Conservation (phyloP, 2,797 vertebrate genomes). For the Ispidina lecontei region DNA sequence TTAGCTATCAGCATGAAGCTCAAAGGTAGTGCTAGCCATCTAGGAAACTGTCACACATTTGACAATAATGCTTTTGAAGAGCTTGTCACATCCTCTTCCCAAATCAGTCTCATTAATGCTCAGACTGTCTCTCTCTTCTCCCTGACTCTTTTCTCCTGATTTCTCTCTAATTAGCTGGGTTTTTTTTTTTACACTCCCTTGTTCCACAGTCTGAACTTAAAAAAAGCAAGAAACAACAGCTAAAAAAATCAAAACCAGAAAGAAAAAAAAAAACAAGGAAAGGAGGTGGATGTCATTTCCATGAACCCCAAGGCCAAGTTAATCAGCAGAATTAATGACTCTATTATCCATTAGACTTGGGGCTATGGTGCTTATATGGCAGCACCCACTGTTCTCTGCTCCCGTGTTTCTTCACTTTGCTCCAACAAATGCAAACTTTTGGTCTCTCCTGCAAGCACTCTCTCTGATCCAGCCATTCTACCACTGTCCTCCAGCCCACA, state of each 20-base stretch:
- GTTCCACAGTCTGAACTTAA: constrained; percentile 84
- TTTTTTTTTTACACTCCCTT: constrained; percentile 82
- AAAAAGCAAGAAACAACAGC: not conserved
- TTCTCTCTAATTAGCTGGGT: constrained; percentile 92
- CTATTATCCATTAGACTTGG: constrained; percentile 91
- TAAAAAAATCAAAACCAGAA: constrained; percentile 38
- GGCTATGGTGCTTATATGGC: constrained; percentile 80
- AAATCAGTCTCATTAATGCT: constrained; percentile 98
- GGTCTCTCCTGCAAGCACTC: not conserved
- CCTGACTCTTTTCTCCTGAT: constrained; percentile 83
- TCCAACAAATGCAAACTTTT: constrained; percentile 70
- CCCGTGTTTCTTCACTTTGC: constrained; percentile 33
- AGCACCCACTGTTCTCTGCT: constrained; percentile 69
- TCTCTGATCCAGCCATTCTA: not conserved
- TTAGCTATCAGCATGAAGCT: constrained; percentile 89
- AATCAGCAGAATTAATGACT: constrained; percentile 99
- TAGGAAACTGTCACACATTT: constrained; percentile 86
- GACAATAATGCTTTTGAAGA: constrained; percentile 92
- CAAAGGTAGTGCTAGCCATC: constrained; percentile 86
- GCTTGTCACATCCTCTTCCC: constrained; percentile 91
- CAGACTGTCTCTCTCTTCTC: constrained; percentile 87
- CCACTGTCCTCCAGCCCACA: not conserved
- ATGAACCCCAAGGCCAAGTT: constrained; percentile 97
- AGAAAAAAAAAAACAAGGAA: constrained; percentile 28
- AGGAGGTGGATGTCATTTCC: constrained; percentile 90